Base-by-base conservation (phyloP, 2,797 vertebrate species). In the Tadarida brasiliensis region DNA sequence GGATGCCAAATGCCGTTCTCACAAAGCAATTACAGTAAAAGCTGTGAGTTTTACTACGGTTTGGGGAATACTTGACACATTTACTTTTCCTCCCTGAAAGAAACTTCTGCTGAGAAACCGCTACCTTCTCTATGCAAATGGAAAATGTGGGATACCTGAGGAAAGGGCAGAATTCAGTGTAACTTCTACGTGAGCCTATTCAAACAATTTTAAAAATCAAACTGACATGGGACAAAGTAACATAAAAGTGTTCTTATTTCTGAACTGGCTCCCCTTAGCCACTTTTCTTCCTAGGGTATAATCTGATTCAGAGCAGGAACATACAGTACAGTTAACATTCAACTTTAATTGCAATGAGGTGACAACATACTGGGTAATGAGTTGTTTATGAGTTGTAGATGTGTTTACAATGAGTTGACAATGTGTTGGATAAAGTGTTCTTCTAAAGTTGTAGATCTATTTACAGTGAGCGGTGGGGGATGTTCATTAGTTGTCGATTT, bases 381-480 rank as follows among this genome's bases (percentile, higher is more conserved):
- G 98, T 98, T 98, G 98, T 98, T 98, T 98, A 98, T 98, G 98
- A 98, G 98, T 98, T 98, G 98, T 98, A 98, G 98, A 98, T 98
- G 98, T 99, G 98, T 98, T 98, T 99, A 99, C 98, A 98, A 98
- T 98, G 98, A 98, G 98, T 98, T 98, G 98, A 99, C 98, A 98
- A 98, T 97, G 98, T 98, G 98, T 98, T 98, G 98, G 98, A 98
- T 98, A 98, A 98, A 98, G 98, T 98, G 98, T 98, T 98, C 98
- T 98, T 98, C 98, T 97, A 94, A 98, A 98, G 98, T 98, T 98
- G 98, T 98, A 98, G 98, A 98, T 98, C 97, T 98, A 97, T 98
- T 98, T 98, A 98, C 98, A 98, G 98, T 98, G 97, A 98, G 97
- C 90, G 30, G 97, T 98, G 98, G 98, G 96, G 93, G 97, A 98